Conservation (phyloP, 1,140 invertebrate genomes). For the Hylaeus volcanicus region DNA sequence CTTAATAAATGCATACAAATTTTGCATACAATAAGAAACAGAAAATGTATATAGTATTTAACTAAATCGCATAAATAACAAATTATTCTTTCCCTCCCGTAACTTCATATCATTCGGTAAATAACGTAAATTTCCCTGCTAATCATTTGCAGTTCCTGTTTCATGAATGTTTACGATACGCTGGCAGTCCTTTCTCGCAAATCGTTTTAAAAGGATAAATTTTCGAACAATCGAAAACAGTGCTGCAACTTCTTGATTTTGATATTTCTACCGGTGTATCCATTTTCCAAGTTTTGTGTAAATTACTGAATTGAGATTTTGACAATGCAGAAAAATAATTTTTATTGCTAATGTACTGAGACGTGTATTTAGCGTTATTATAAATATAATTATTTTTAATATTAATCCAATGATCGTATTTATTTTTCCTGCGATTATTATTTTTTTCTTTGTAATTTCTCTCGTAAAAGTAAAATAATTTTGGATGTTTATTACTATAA, state of each 20-base stretch:
- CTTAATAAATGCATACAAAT: slow-evolving; percentile 53
- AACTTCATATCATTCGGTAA: slow-evolving; percentile 13
- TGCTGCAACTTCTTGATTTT: slow-evolving; percentile 59
- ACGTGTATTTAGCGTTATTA: slow-evolving; percentile 39
- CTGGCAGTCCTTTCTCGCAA: slow-evolving; percentile 31
- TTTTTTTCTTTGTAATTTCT: slow-evolving; percentile 40
- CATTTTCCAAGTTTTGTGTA: slow-evolving; percentile 55
- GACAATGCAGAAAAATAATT: slow-evolving; percentile 53
- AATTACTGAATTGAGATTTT: slow-evolving; percentile 55
- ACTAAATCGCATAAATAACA: slow-evolving; percentile 9
- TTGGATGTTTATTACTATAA: slow-evolving; percentile 45
- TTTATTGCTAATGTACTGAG: slow-evolving; percentile 43
- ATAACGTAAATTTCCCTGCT: slow-evolving; percentile 52
- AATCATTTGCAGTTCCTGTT: slow-evolving; percentile 43
- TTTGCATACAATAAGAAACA: slow-evolving; percentile 39
- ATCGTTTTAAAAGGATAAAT: slow-evolving; percentile 41
- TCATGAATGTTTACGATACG: slow-evolving; percentile 56
- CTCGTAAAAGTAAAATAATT: slow-evolving; percentile 51
- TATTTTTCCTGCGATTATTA: slow-evolving; percentile 26
- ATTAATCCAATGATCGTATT: slow-evolving; percentile 45
- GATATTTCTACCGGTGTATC: slow-evolving; percentile 38
- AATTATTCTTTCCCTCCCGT: slow-evolving; percentile 16
- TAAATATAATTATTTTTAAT: slow-evolving; percentile 51
- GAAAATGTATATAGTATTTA: slow-evolving; percentile 25
- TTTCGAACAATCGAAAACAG: slow-evolving; percentile 47